Evolutionary conservation across 2,888 invertebrate species (phyloP), one percentile per base, ranked within the genome.

Genomic region (Coecobrya sp.): DNA sequence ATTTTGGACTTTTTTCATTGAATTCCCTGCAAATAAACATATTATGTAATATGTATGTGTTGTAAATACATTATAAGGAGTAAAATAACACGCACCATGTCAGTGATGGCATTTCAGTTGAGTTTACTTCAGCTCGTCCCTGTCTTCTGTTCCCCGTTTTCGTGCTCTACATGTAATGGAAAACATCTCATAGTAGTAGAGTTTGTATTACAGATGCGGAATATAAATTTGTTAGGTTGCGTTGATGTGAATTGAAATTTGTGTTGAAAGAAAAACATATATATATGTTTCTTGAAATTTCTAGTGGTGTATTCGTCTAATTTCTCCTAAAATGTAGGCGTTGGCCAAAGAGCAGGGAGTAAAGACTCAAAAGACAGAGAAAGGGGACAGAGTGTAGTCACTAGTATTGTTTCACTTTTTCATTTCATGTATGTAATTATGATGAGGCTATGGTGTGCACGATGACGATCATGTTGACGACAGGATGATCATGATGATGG

Each of bases 361-460:
- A 59, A 19, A 59, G n/a, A 59, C 59, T 16, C 22, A 10, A 1
- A n/a, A 55, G n/a, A 19, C 11, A 62, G 25, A 25, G 10, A 25
- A 19, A n/a, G 11, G n/a, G 62, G 10, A 62, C n/a, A n/a, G n/a
- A n/a, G n/a, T n/a, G 4, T 42, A 4, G 49, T 10, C 49, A 49
- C 13, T 10, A 3, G 81, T 81, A 55, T 81, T 16, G 79, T 79
- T 79, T 79, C 27, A 52, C 55, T 30, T 55, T 81, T 55, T 30
- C 76, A 76, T 76, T 73, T 76, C 11, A 81, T 81, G 19, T 62
- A 81, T 55, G 19, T 62, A 62, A 84, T 82, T 16, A 52, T 52
- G 55, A 84, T 36, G 82, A 84, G 79, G 10, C 10, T 42, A 13
- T 68, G 30, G 4, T 65, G 25, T 1, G 7, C 11, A 27, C 13